Base-by-base conservation (phyloP, 2,797 vertebrate species). In the Crenichthys baileyi region DNA sequence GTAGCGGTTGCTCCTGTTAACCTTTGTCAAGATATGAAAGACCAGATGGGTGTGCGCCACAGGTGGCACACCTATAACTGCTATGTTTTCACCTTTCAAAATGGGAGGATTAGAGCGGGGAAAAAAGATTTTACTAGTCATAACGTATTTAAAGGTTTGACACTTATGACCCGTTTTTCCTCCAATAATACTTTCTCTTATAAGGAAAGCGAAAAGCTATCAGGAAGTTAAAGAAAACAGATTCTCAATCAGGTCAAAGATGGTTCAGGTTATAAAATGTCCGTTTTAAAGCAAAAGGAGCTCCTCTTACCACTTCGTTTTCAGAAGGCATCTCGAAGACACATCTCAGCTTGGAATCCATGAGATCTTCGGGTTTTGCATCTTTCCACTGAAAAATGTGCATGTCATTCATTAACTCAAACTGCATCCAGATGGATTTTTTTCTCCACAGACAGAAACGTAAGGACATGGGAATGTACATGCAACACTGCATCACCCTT, bases 321-420 rank as follows among this genome's bases (percentile, higher is more conserved):
- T 99, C 98, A 31, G 96, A 96, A 89, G 98, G 98, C 96, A 99
- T 95, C 94, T 99, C 98, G 85, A 99, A 99, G 88, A 99, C 97
- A 67, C 98, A 99, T 97, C 98, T 97, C 95, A 99, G 96, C 94
- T 99, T 99, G 95, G 98, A 99, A 94, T 99, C 98, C 98, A 99
- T 99, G 91, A 99, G 96, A 88, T 99, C 98, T 90, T 99, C 98
- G 2, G 97, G 96, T 94, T 98, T 99, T 46, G 97, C 97, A 83
- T 99, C 98, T 96, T 97, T 99, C 98, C 98, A 99, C 98, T 99
- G 95, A 92, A 85, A 93, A 88, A 89, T 73, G 76, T 29, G 73
- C 65, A 81, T 82, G 84, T 91, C 89, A 94, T 87, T 91, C 82
- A 92, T 93, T 85, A 90, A 80, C 7, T 76, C 72, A 76, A 88